Percentiles rank a stretch among this genome's conserved stretches.
phyloP scores from a whole-genome alignment of 2,888 invertebrate genomes.

The Cerastis rubricosa region DNA sequence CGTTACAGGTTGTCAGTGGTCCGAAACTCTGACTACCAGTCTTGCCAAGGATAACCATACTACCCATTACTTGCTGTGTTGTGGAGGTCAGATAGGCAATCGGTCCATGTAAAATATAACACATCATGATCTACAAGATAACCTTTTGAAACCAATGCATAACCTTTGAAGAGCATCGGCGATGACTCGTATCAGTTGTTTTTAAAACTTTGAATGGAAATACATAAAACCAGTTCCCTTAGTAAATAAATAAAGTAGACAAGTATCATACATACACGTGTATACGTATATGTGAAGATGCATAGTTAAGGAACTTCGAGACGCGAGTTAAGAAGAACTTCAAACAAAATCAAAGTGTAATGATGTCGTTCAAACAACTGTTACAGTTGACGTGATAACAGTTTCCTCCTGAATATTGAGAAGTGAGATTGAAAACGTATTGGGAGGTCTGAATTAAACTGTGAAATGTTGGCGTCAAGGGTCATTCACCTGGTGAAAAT shows the following conservation, averaged over 20 bases:
- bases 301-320: conserved; percentile 30
- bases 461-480: not conserved
- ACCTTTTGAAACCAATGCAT: not conserved
- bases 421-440: conserved; percentile 2
- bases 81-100: not conserved
- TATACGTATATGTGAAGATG: not conserved
- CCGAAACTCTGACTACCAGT: not conserved
- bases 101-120: not conserved
- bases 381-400: conserved; percentile 32
- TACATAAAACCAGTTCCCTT: not conserved
- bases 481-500: not conserved
- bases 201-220: not conserved
- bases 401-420: conserved; percentile 4
- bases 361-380: conserved; percentile 43
- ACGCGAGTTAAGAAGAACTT: conserved; percentile 39
- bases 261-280: not conserved
- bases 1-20: not conserved
- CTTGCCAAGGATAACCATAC: not conserved
- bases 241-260: not conserved
- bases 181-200: not conserved
- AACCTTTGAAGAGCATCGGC: not conserved
- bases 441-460: not conserved
- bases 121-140: not conserved
- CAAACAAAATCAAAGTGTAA: conserved; percentile 57
- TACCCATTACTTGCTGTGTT: not conserved